Evolutionary conservation across 2,113 vertebrate genomes (phyloP).

Genomic region (Platysternon megacephalum): DNA sequence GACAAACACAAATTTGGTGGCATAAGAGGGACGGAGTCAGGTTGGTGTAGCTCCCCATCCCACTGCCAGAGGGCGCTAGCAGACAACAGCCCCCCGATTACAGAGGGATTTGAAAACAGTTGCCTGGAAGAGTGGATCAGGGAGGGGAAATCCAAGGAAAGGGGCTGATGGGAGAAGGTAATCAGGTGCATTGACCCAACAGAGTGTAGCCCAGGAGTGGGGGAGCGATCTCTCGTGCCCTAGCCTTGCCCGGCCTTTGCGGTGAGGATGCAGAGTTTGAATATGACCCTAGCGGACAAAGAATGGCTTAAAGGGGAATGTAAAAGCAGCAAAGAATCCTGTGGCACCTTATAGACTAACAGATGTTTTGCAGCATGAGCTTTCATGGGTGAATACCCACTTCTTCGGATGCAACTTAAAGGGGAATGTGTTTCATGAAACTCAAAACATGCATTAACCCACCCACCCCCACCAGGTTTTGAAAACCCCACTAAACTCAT

Average conservation of each 20-base stretch:
- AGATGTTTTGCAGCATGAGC: no score
- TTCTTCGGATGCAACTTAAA: no score
- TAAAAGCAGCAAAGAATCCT: no score
- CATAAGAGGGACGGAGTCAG: background rate
- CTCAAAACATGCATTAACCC: background rate
- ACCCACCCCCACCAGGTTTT: background rate
- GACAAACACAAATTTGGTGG: background rate
- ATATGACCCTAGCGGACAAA: background rate
- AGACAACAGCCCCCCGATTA: background rate
- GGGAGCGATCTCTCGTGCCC: no score
- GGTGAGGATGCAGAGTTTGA: background rate
- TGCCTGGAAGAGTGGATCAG: background rate
- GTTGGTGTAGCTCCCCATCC: background rate
- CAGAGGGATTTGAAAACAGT: background rate
- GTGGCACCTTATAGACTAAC: no score
- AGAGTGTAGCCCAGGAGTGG: no score
- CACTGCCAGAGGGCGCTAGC: background rate
- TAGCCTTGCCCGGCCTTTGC: slow-evolving; percentile 5
- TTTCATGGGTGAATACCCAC: no score
- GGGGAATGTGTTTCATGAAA: slow-evolving; percentile 16
- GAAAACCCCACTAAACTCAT: slow-evolving; percentile 29
- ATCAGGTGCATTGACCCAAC: no score
- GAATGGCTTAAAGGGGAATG: slow-evolving; percentile 14
- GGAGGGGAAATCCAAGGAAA: background rate
- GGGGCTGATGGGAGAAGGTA: background rate